Evolutionary conservation across 1,140 invertebrate species (phyloP).

Genomic region (Ceratosolen solmsi): DNA sequence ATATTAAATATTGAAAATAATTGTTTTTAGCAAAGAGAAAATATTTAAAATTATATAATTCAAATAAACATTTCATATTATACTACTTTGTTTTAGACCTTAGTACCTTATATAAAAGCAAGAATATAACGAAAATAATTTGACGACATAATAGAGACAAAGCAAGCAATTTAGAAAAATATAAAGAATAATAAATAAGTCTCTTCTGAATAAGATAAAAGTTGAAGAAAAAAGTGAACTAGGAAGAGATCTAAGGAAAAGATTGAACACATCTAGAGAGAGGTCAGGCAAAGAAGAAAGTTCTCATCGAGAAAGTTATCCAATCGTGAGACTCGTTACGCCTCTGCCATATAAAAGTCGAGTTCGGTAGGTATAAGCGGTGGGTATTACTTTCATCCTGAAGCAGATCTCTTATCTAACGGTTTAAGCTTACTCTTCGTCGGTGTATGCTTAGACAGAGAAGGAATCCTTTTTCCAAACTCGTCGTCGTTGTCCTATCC

Average conservation of each 20-base stretch:
- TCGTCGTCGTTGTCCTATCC: constrained; percentile 53
- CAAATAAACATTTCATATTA: too few relatives aligned
- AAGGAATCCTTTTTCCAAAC: constrained; percentile 20
- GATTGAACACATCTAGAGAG: constrained; percentile 24
- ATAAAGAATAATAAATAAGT: constrained; percentile 32
- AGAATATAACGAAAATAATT: constrained; percentile 3
- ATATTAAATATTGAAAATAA: too few relatives aligned
- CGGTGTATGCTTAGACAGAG: constrained; percentile 32
- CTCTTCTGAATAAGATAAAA: constrained; percentile 47
- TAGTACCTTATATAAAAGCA: too few relatives aligned
- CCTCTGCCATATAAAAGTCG: constrained; percentile 69
- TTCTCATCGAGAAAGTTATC: constrained; percentile 71
- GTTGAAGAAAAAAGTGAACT: constrained; percentile 46
- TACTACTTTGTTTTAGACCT: too few relatives aligned
- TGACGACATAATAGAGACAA: not conserved
- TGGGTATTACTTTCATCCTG: constrained; percentile 70
- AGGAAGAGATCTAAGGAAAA: constrained; percentile 52
- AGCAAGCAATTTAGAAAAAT: not conserved
- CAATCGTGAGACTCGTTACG: constrained; percentile 72
- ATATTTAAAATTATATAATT: too few relatives aligned
- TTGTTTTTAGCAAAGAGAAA: too few relatives aligned
- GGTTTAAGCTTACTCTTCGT: constrained; percentile 71
- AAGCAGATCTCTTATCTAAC: constrained; percentile 74
- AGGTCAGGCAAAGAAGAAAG: constrained; percentile 52
- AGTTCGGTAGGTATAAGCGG: constrained; percentile 67